Conservation (phyloP, 1,140 invertebrate genomes). For the Anthonomus grandis region DNA sequence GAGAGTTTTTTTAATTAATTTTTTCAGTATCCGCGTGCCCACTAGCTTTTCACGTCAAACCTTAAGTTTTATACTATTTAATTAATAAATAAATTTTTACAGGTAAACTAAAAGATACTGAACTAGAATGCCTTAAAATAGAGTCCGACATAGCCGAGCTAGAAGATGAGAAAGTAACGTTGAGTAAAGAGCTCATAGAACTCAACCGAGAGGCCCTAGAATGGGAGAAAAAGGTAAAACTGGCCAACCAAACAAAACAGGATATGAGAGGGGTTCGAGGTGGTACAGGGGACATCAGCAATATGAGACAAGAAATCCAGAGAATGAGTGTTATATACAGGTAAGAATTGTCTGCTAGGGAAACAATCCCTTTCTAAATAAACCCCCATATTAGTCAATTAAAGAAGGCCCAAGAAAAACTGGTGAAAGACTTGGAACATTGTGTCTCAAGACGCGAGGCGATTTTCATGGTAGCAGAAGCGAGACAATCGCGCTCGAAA, state of each 20-base stretch:
- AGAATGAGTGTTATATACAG: slow-evolving; percentile 65
- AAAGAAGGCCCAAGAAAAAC: slow-evolving; percentile 67
- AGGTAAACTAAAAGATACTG: slow-evolving; percentile 54
- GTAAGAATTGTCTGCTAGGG: neutral
- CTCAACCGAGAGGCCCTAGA: slow-evolving; percentile 66
- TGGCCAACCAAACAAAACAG: slow-evolving; percentile 66
- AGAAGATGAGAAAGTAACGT: slow-evolving; percentile 60
- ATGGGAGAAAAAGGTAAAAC: slow-evolving; percentile 75
- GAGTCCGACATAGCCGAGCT: slow-evolving; percentile 64
- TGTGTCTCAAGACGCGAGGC: slow-evolving; percentile 68
- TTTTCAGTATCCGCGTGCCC: too few species aligned
- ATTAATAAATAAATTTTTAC: too few species aligned
- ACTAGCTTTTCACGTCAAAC: too few species aligned
- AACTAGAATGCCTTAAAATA: slow-evolving; percentile 61
- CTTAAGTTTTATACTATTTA: too few species aligned
- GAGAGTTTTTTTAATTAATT: too few species aligned
- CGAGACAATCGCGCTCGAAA: slow-evolving; percentile 53
- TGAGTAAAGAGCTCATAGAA: slow-evolving; percentile 60
- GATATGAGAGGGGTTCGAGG: slow-evolving; percentile 63
- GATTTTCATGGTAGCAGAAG: slow-evolving; percentile 58
- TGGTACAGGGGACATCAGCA: slow-evolving; percentile 64
- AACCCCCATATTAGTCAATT: slow-evolving; percentile 56
- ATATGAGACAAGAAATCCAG: slow-evolving; percentile 78
- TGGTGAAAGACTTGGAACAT: slow-evolving; percentile 71
- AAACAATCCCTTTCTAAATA: neutral